A percentile compares a stretch with the other conserved stretches of the same genome.
Conservation (phyloP, 1,140 invertebrate species). For the Aphidius gifuensis region DNA sequence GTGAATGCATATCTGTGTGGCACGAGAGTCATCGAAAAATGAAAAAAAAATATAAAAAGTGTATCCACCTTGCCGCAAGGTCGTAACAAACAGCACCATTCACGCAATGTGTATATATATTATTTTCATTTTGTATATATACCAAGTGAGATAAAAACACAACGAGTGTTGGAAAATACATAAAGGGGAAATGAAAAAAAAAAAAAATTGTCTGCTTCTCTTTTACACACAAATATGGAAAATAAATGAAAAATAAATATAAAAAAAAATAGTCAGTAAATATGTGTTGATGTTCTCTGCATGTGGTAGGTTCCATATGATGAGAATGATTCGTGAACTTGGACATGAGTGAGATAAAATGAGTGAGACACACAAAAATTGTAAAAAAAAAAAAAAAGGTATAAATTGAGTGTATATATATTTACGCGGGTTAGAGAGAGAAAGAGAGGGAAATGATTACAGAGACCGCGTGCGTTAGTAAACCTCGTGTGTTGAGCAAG, state of each 20-base stretch:
- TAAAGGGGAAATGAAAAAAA: background rate
- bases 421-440: background rate
- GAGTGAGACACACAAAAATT: constrained; percentile 8
- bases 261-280: too few species aligned
- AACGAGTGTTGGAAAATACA: constrained; percentile 4
- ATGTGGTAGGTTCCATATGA: constrained; percentile 13
- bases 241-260: background rate
- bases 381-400: too few species aligned
- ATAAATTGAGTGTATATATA: too few species aligned
- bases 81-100: constrained; percentile 29
- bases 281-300: background rate
- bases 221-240: background rate
- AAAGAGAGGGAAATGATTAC: background rate
- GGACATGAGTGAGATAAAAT: constrained; percentile 12
- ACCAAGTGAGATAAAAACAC: constrained; percentile 2
- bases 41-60: constrained; percentile 15
- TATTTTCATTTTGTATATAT: constrained; percentile 5
- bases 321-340: constrained; percentile 25
- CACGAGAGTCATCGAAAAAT: constrained; percentile 1
- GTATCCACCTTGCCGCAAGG: constrained; percentile 29
- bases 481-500: constrained; percentile 1
- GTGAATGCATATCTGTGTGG: too few species aligned
- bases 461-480: constrained; percentile 14
- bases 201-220: background rate
- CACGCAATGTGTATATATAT: constrained; percentile 25